Evolutionary conservation across 1,140 invertebrate genomes (phyloP).

Genomic region (Vanessa atalanta): DNA sequence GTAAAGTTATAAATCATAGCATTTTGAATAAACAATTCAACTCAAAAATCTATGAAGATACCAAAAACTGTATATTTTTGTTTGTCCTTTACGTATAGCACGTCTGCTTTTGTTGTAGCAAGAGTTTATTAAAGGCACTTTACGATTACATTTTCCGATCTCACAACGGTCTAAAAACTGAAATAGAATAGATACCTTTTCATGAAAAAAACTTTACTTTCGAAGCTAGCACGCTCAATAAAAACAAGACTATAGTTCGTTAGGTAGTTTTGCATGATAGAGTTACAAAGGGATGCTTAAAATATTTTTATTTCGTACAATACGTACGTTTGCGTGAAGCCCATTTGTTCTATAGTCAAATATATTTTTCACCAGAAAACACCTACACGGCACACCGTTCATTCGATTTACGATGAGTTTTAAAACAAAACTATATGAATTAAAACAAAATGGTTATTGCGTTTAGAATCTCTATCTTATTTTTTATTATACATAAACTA

Average conservation of each 20-base stretch:
- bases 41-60: too few relatives aligned
- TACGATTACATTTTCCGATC: not conserved
- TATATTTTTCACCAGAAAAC: not conserved
- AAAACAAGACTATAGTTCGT: conserved; percentile 25
- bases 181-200: not conserved
- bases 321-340: not conserved
- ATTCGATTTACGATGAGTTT: not conserved
- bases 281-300: conserved; percentile 18
- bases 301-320: conserved; percentile 14
- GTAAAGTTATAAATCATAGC: too few relatives aligned
- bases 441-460: too few relatives aligned
- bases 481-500: too few relatives aligned
- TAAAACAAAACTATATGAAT: not conserved
- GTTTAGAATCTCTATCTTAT: too few relatives aligned
- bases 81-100: too few relatives aligned
- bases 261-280: conserved; percentile 22
- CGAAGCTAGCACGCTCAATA: conserved; percentile 9
- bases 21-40: too few relatives aligned
- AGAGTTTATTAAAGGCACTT: too few relatives aligned
- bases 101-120: too few relatives aligned
- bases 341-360: conserved; percentile 2
- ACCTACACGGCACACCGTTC: not conserved
- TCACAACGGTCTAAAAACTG: not conserved
- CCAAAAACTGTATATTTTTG: too few relatives aligned
- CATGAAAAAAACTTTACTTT: not conserved